Base-by-base conservation (phyloP, 2,797 vertebrate species). In the Sebastes itinus region DNA sequence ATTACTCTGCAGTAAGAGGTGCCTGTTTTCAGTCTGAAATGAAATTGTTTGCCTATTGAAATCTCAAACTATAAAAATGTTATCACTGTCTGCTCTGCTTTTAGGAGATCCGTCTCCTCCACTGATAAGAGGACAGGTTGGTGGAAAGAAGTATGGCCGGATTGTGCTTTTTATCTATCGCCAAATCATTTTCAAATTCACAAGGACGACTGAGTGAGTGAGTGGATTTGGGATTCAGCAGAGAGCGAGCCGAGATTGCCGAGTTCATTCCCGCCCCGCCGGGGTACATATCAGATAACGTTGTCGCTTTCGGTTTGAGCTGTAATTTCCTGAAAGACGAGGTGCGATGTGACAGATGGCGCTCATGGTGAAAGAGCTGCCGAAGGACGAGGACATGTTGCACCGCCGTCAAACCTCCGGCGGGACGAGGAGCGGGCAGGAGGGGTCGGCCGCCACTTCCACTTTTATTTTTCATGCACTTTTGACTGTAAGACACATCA, bases 251-350 rank as follows among this genome's bases (percentile, higher is more conserved):
- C 10, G 75, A 86, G 84, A 75, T 69, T 52, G 62, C 66, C 0
- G 78, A 83, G 77, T 69, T 69, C 80, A 58, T 78, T 52, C 77
- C 72, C 8, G 33, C 72, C 75, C 85, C 56, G 54, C 46, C 20
- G 42, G 78, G 76, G 22, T 23, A 68, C 80, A 69, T 60, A 85
- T 90, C 89, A 68, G 86, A 90, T 89, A 87, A 79, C 65, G 63
- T 62, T 85, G 89, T 87, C 84, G 23, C 87, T 88, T 75, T 84
- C 0, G 5, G 74, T 85, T 75, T 73, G 86, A 87, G 85, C 84
- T 87, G 84, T 88, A 85, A 89, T 87, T 87, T 90, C 88, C 90
- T 87, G 83, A 88, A 89, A 85, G 86, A 90, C 73, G 70, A 89
- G 77, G 82, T 49, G 55, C 77, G 23, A 83, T 76, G 81, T 91